These are phyloP conservation scores for Pegoplata infirma DNA, from an alignment of 2,888 invertebrate genomes.

Conservation along the genomic window DNA sequence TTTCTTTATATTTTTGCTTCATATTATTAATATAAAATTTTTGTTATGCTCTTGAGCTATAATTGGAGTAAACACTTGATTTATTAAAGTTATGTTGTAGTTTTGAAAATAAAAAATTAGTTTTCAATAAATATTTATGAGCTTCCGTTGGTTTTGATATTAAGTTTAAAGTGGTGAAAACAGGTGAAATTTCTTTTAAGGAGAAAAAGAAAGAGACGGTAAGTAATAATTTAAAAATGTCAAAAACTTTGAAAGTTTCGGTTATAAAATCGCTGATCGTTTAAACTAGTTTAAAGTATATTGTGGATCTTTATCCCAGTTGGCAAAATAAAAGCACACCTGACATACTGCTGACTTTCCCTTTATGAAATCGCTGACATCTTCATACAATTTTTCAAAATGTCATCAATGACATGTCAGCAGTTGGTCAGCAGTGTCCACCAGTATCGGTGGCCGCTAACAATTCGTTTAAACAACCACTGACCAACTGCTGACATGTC, in stretches of 20 bases:
- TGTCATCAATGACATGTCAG: no score
- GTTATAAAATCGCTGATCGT: background rate
- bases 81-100: conserved; percentile 10
- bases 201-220: no score
- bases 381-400: no score
- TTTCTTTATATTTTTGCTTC: conserved; percentile 8
- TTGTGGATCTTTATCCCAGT: no score
- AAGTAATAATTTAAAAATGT: background rate
- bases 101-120: conserved; percentile 3
- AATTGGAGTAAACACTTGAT: conserved; percentile 17
- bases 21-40: conserved; percentile 5
- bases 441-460: no score
- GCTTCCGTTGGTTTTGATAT: conserved; percentile 18
- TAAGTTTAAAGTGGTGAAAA: conserved; percentile 7
- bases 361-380: no score
- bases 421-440: no score
- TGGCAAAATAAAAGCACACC: no score
- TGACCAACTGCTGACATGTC: no score
- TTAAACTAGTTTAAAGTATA: no score
- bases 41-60: conserved; percentile 30
- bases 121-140: conserved; percentile 24
- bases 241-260: background rate
- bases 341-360: no score
- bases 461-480: no score
- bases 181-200: conserved; percentile 27